Percentiles rank a stretch among this genome's conserved stretches.
phyloP scores from a whole-genome alignment of 1,140 invertebrate species.

The Druon quercuslanigerum region DNA sequence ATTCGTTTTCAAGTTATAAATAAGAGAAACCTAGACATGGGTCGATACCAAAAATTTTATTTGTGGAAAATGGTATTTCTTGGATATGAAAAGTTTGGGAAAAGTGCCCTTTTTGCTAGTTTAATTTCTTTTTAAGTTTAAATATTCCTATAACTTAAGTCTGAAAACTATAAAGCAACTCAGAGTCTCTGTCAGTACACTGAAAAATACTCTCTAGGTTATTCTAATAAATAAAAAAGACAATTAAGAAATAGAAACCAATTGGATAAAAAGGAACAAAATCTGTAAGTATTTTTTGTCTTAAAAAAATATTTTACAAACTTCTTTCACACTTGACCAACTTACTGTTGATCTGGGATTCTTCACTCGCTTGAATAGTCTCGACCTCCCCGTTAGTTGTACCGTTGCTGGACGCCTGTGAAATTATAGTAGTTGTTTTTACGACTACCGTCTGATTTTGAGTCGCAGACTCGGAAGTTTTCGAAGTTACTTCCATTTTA shows the following conservation, averaged over 20 bases:
- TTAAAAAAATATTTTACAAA: too few relatives aligned
- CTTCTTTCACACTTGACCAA: slow-evolving; percentile 37
- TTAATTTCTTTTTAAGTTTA: slow-evolving; percentile 50
- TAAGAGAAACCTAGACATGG: too few relatives aligned
- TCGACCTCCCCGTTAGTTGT: slow-evolving; percentile 72
- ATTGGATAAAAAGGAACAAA: slow-evolving; percentile 29
- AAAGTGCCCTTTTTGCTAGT: too few relatives aligned
- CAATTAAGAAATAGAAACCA: neutral
- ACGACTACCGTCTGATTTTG: slow-evolving; percentile 73
- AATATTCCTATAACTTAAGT: too few relatives aligned
- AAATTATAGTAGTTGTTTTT: slow-evolving; percentile 72
- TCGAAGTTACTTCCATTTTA: slow-evolving; percentile 74
- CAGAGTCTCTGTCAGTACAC: too few relatives aligned
- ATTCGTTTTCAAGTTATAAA: too few relatives aligned
- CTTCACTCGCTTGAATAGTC: slow-evolving; percentile 66
- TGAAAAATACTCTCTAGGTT: too few relatives aligned
- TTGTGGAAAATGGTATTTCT: too few relatives aligned
- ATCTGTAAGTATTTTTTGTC: neutral
- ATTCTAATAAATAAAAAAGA: slow-evolving; percentile 6
- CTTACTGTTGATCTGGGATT: slow-evolving; percentile 72
- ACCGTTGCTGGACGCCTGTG: slow-evolving; percentile 70
- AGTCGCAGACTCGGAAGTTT: slow-evolving; percentile 72
- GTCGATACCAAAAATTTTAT: too few relatives aligned
- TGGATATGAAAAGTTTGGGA: too few relatives aligned
- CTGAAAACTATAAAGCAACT: too few relatives aligned